A percentile compares a stretch with the other conserved stretches of the same genome.
These are phyloP conservation scores for Drosophila incognita DNA, from an alignment of 2,888 invertebrate species.

Conservation along the genomic window DNA sequence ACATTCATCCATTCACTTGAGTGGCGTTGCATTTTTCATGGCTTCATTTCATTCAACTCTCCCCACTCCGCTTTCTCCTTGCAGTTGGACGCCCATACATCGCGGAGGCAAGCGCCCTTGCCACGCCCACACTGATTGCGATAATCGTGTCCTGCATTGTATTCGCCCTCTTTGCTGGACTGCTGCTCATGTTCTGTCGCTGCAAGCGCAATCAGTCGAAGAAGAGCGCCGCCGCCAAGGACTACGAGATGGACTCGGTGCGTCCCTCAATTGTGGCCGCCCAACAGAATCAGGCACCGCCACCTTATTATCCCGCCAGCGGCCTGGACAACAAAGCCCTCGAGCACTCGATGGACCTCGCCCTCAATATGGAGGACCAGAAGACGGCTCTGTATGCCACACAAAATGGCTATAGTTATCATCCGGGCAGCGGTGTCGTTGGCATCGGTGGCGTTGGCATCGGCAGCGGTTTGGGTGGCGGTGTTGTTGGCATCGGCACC, in stretches of 20 bases:
- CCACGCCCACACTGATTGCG: constrained; percentile 91
- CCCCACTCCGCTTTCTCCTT: constrained; percentile 62
- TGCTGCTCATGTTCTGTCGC: constrained; percentile 93
- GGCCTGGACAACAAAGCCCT: constrained; percentile 96
- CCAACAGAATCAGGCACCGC: constrained; percentile 94
- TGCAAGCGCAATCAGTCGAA: constrained; percentile 93
- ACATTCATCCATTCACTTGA: constrained; percentile 59
- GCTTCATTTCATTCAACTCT: constrained; percentile 66
- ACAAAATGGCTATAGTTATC: constrained; percentile 94
- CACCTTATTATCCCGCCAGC: constrained; percentile 94
- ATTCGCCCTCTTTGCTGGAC: constrained; percentile 90
- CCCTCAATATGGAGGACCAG: constrained; percentile 92
- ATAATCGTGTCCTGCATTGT: constrained; percentile 92
- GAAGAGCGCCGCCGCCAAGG: constrained; percentile 92
- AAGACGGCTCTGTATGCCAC: constrained; percentile 93
- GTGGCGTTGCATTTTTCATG: constrained; percentile 75
- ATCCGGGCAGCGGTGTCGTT: constrained; percentile 88
- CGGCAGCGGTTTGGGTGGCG: constrained; percentile 63
- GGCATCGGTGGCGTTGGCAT: constrained; percentile 70
- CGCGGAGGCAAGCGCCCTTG: constrained; percentile 91
- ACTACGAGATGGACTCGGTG: constrained; percentile 95
- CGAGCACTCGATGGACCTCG: constrained; percentile 94
- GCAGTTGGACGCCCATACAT: constrained; percentile 93
- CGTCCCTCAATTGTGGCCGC: constrained; percentile 92
- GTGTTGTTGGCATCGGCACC: constrained; percentile 46